Base-by-base conservation (phyloP, 2,797 vertebrate genomes). In the Momotus momota region DNA sequence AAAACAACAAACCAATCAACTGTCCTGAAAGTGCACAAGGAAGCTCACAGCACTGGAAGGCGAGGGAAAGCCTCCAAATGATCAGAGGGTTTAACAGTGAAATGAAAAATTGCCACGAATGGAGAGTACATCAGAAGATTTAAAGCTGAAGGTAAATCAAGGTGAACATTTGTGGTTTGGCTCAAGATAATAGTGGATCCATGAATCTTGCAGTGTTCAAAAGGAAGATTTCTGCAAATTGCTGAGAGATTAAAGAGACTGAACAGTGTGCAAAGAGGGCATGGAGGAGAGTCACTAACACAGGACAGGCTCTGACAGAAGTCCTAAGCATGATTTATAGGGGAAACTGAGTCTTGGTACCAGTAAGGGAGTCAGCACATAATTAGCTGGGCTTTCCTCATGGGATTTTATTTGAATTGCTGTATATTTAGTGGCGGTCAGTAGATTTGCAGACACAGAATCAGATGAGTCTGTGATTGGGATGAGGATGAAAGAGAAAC, bases 181-280 rank as follows among this genome's bases (percentile, higher is more conserved):
- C 86, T 94, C 60, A 65, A 84, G 88, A 79, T 84, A 81, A 86
- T 48, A 69, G 62, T 27, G 45, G 49, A 82, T 94, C 66, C 78
- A 94, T 94, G 91, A 96, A 96, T 92, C 92, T 94, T 88, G n/a
- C 35, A 49, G 21, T 51, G 71, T 85, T 95, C 81, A 96, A 88
- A 96, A 93, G 91, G 49, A 94, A 79, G 43, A 81, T 62, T 90
- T 81, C 73, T 69, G 58, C 62, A 75, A 90, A 90, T 88, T 88
- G 72, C 35, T 79, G 27, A 20, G 46, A 91, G 35, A 51, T 89
- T 81, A 81, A 81, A 84, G 45, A 81, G 33, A 41, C 43, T 72
- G 43, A 72, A 33, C 14, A 58, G 20, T 22, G 20, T 79, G 78
- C 4, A 3, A 75, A 88, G 62, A 85, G 58, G 40, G 19, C 58